phyloP scores from a whole-genome alignment of 2,113 vertebrate genomes.

The Pungitius pungitius region DNA sequence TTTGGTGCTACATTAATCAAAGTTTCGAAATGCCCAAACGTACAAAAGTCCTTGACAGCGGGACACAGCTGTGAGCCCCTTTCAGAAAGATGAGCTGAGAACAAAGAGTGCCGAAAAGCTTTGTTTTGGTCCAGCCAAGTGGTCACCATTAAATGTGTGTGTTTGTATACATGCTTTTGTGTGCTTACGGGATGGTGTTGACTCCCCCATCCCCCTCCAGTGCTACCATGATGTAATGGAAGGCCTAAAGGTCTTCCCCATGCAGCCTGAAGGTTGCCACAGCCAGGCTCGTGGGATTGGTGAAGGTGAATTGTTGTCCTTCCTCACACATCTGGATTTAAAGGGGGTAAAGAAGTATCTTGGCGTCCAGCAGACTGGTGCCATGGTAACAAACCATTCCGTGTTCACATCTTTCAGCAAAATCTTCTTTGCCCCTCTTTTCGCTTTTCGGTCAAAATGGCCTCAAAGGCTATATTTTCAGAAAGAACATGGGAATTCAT shows the following conservation, averaged over 20 bases:
- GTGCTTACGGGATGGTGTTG: conserved; percentile 32
- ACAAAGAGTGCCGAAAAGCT: conserved; percentile 59
- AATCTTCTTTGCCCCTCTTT: not conserved
- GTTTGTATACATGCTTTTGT: conserved; percentile 27
- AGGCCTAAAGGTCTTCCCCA: conserved; percentile 8
- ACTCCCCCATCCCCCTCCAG: not conserved
- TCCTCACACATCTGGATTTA: not conserved
- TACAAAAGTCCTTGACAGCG: conserved; percentile 41
- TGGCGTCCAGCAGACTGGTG: not conserved
- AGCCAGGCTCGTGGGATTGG: conserved; percentile 12
- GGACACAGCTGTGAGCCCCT: conserved; percentile 28
- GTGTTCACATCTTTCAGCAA: not conserved
- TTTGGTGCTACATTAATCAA: not conserved
- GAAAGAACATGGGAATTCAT: not conserved
- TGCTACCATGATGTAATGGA: conserved; percentile 43
- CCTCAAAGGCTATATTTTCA: not conserved
- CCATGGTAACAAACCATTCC: not conserved
- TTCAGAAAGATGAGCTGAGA: conserved; percentile 57
- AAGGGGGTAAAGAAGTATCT: not conserved
- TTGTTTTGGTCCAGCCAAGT: conserved; percentile 73
- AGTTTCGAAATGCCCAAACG: not conserved
- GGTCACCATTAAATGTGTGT: conserved; percentile 63
- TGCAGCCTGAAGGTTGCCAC: conserved; percentile 25
- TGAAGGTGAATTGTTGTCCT: not conserved
- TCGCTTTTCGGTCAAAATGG: not conserved